Conservation (phyloP, 2,113 vertebrate species). For the Rhynchomys soricoides region DNA sequence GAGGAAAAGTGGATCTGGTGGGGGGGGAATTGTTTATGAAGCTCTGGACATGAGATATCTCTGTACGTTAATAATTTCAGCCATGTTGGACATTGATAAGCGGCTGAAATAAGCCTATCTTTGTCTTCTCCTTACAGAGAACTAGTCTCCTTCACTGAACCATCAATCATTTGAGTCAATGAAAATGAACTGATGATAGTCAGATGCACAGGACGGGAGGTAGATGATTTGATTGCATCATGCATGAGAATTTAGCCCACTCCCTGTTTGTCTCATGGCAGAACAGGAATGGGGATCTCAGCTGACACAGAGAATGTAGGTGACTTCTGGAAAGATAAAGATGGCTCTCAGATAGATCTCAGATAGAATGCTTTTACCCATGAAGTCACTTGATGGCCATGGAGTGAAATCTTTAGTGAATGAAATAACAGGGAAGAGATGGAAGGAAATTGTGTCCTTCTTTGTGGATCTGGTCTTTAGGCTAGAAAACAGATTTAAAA, state of each 20-base stretch:
- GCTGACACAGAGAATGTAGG: too few species aligned
- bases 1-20: not conserved
- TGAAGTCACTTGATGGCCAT: not conserved
- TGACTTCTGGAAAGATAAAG: not conserved
- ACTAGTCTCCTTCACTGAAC: too few species aligned
- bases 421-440: not conserved
- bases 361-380: not conserved
- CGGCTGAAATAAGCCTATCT: not conserved
- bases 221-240: not conserved
- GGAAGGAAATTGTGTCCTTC: not conserved
- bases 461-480: not conserved
- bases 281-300: not conserved
- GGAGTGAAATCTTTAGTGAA: not conserved
- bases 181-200: not conserved
- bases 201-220: not conserved
- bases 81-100: not conserved
- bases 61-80: not conserved
- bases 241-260: rapidly evolving
- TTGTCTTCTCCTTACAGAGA: not conserved
- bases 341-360: not conserved
- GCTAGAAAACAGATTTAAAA: not conserved
- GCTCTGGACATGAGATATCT: not conserved
- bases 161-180: not conserved
- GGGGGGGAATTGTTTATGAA: not conserved
- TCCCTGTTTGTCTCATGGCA: not conserved